Evolutionary conservation across 1,140 invertebrate species (phyloP), one percentile per base, ranked within the genome.

Genomic region (Pseudomyrmex sp.): DNA sequence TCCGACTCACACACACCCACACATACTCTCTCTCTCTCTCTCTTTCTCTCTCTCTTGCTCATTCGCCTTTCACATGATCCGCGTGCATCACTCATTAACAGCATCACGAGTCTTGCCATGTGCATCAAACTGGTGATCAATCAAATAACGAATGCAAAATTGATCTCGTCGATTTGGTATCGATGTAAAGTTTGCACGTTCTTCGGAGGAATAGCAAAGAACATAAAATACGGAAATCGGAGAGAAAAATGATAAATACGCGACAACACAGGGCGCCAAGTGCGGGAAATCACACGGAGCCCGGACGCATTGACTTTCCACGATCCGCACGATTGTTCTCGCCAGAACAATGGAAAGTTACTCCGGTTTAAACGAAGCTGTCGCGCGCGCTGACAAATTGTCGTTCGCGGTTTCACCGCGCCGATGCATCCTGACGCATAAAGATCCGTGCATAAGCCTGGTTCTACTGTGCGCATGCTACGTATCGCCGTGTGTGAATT

Each of bases 351-450:
- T 88, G 63, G 76, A 76, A 89, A 88, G 87, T 89, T 87, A 87
- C 85, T 69, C 52, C 52, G 62, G 85, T 82, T 89, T 88, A 86
- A 89, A 88, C 88, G 87, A 89, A 88, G 54, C 87, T 79, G 85
- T 89, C 84, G 66, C 20, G 12, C 58, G 52, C 52, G 59, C 66
- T 89, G 87, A 89, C 88, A 89, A 89, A 89, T 89, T 87, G 76
- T 88, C 68, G 72, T 77, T 84, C 59, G 62, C 50, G 74, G 88
- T 89, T 86, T 80, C 69, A 74, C 83, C 52, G 59, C 50, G 5
- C 35, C 35, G 63, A 54, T 61, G 68, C 61, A 82, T 84, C 56
- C 35, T 58, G 48, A 73, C 20, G 70, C 69, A 35, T 35, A 56
- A 82, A 73, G 79, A 8, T 50, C 12, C 35, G 35, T 48, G n/a